Conservation (phyloP, 2,888 invertebrate genomes). For the Merodon equestris region DNA sequence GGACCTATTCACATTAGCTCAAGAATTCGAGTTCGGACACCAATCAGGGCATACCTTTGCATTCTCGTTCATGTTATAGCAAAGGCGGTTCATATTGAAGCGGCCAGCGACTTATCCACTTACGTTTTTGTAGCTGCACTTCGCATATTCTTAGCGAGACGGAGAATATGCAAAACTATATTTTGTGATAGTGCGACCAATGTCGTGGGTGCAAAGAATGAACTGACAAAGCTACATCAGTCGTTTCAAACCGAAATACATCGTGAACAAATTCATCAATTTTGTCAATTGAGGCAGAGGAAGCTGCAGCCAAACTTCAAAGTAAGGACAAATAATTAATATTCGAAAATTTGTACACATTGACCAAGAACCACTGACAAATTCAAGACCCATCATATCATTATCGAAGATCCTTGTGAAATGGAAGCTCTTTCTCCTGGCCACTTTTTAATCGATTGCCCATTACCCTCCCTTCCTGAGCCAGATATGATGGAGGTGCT, state of each 20-base stretch:
- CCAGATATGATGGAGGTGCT: not conserved
- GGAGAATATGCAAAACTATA: constrained; percentile 21
- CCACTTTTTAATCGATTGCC: not conserved
- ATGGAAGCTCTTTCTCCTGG: not conserved
- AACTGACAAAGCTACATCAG: constrained; percentile 7
- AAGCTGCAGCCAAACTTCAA: constrained; percentile 11
- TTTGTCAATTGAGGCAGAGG: constrained; percentile 3
- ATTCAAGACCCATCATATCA: not conserved
- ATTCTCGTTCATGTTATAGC: constrained; percentile 41
- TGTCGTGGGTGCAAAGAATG: constrained; percentile 37
- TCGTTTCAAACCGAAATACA: constrained; percentile 6
- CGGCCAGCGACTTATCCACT: constrained; percentile 18
- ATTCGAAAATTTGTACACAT: constrained; percentile 15
- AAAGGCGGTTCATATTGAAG: constrained; percentile 47
- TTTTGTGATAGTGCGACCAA: constrained; percentile 47
- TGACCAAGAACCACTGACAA: not conserved
- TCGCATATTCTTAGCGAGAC: constrained; percentile 19
- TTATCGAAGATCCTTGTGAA: not conserved
- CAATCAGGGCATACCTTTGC: constrained; percentile 29
- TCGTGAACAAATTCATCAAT: not conserved
- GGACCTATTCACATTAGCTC: constrained; percentile 11
- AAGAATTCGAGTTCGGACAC: constrained; percentile 13
- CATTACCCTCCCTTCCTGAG: constrained; percentile 2
- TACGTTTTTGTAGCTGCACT: constrained; percentile 28
- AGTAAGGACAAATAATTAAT: not conserved